Evolutionary conservation across 2,797 vertebrate genomes (phyloP), one percentile per base, ranked within the genome.

Genomic region (Cirrhinus mrigala): DNA sequence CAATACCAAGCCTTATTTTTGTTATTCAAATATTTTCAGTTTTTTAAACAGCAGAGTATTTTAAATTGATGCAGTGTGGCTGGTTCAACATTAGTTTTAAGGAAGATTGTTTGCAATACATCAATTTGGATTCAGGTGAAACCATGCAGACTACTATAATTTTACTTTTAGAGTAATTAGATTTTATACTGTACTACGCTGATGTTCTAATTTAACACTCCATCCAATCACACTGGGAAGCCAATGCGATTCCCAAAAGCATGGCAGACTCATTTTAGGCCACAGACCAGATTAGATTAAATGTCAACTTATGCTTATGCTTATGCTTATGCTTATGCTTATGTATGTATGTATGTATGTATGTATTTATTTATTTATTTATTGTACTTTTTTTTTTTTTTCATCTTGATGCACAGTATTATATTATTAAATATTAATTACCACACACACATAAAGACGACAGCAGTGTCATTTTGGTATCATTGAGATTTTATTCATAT

Each of bases 211-310:
- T 69, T 44, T 56, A 77, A 54, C 22, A 77, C 29, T 56, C 48
- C 33, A 69, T 58, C 24, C 50, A 33, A 27, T 56, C 24, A 5
- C 56, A 48, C 33, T 50, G 40, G 20, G 37, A 68, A 66, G 16
- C n/a, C 50, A 46, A 56, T 60, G 50, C 46, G 52, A 84, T 22
- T 27, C 68, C 24, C 37, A 62, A 79, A 71, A 33, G 64, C 52
- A 69, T 22, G 15, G 18, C 16, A 66, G 27, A 81, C 20, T 69
- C 18, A 52, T 81, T 81, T 69, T 54, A 81, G 64, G 62, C 69
- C 79, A 81, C 48, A 29, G 29, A 27, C 64, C 48, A 69, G 64
- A 81, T 69, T 33, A 81, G 79, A 81, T 54, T 81, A 81, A 81
- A 81, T 20, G 48, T 24, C 79, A 69, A 27, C 12, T 54, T 50